These are phyloP conservation scores for Varanus komodoensis DNA, from an alignment of 2,113 vertebrate genomes.

Conservation along the genomic window DNA sequence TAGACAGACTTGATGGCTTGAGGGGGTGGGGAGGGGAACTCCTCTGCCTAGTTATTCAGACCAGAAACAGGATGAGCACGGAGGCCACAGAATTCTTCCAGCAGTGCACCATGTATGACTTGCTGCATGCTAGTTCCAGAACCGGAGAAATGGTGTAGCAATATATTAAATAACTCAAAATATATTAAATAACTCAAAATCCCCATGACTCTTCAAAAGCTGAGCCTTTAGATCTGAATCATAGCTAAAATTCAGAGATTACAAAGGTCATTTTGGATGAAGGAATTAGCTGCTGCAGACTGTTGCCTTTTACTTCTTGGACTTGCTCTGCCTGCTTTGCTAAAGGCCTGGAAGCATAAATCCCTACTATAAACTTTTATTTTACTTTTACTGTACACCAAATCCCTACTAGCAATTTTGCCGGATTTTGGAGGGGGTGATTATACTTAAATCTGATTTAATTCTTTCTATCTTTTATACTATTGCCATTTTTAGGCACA, in stretches of 20 bases:
- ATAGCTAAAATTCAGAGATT: slow-evolving; percentile 17
- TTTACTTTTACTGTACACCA: slow-evolving; percentile 48
- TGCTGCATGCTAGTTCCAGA: neutral
- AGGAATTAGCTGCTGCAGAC: slow-evolving; percentile 46
- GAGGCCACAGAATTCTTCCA: neutral
- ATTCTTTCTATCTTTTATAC: slow-evolving; percentile 32
- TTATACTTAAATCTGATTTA: slow-evolving; percentile 43
- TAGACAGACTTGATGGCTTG: neutral
- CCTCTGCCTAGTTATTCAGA: neutral
- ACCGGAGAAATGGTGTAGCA: neutral
- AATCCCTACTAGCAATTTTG: slow-evolving; percentile 44
- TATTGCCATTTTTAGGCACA: slow-evolving; percentile 41
- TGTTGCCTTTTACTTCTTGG: slow-evolving; percentile 50
- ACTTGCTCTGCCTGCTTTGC: slow-evolving; percentile 37
- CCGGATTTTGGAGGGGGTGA: slow-evolving; percentile 34
- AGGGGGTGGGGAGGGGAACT: neutral
- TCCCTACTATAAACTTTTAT: slow-evolving; percentile 52
- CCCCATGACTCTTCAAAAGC: neutral
- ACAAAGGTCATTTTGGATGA: slow-evolving; percentile 35
- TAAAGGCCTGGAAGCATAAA: slow-evolving; percentile 32
- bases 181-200: slow-evolving; percentile 11
- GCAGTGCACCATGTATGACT: neutral
- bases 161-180: slow-evolving; percentile 1
- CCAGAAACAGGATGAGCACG: neutral
- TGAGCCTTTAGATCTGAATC: slow-evolving; percentile 25